phyloP scores from a whole-genome alignment of 2,797 vertebrate species.

The Chiroxiphia lanceolata region DNA sequence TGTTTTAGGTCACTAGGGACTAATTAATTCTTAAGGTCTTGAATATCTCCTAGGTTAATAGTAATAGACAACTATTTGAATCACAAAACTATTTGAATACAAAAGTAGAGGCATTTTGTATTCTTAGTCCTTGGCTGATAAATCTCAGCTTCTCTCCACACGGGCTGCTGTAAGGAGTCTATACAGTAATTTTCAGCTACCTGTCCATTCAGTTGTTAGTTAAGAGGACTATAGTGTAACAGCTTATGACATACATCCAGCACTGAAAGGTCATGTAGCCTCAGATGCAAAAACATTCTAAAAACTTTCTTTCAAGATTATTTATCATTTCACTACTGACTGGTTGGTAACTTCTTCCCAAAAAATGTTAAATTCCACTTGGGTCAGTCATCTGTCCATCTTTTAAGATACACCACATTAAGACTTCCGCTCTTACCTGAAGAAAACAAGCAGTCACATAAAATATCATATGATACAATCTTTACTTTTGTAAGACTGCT shows the following conservation, averaged over 20 bases:
- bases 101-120: background rate
- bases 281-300: background rate
- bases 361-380: background rate
- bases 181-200: background rate
- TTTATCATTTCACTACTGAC: background rate
- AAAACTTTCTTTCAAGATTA: background rate
- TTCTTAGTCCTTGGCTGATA: background rate
- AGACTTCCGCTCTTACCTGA: background rate
- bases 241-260: background rate
- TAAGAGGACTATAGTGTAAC: background rate
- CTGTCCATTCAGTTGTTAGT: accelerated
- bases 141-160: background rate
- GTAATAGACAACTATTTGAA: background rate
- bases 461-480: background rate
- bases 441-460: background rate
- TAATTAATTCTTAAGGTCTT: background rate
- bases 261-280: background rate
- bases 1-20: background rate
- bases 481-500: background rate
- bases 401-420: background rate
- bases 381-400: background rate
- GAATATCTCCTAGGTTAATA: background rate
- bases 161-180: accelerated
- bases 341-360: background rate
- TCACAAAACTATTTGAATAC: background rate